Evolutionary conservation across 1,140 invertebrate genomes (phyloP), one percentile per base, ranked within the genome.

Genomic region (Dufourea novaeangliae): DNA sequence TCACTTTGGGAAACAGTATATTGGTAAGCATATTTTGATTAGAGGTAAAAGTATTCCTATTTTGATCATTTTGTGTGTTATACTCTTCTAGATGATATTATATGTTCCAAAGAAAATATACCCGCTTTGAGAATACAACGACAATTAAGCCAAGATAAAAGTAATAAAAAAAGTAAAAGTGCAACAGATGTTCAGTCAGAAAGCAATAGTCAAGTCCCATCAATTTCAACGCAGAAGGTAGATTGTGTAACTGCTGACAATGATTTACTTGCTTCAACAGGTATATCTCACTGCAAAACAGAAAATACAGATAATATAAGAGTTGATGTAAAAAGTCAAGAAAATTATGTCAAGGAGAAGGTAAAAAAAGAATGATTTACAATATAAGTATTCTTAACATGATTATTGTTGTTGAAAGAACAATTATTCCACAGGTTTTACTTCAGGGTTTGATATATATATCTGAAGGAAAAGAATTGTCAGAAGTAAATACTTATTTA

Each of bases 391-490:
- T 29, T 17, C 34, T 41, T 52, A 8, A 2, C 62, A 44, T 29
- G 14, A 41, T 70, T 50, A 72, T 12, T 29, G 25, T 27, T 11
- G 25, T 52, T 68, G 2, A 57, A 25, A 14, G 20, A 17, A 52
- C 52, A 4, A 61, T 81, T 11, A 46, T 68, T 83, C 39, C 71
- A 34, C 39, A 92, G 87, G 73, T 90, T 76, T 87, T 94, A 77
- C 86, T 94, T 39, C 92, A 93, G 74, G 93, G 93, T 61, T 91
- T 94, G 67, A 89, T 94, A 79, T 93, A 93, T 78, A 84, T 94
- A 27, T 87, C 91, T 10, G 91, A 93, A 82, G 93, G 92, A 11
- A 91, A 90, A 80, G 90, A 92, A 86, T 86, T 92, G 7, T 84
- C 88, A 41, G 73, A 87, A 41, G 77, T 85, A 50, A 90, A 90